Evolutionary conservation across 2,888 invertebrate genomes (phyloP).

Genomic region (Microchrysa polita): DNA sequence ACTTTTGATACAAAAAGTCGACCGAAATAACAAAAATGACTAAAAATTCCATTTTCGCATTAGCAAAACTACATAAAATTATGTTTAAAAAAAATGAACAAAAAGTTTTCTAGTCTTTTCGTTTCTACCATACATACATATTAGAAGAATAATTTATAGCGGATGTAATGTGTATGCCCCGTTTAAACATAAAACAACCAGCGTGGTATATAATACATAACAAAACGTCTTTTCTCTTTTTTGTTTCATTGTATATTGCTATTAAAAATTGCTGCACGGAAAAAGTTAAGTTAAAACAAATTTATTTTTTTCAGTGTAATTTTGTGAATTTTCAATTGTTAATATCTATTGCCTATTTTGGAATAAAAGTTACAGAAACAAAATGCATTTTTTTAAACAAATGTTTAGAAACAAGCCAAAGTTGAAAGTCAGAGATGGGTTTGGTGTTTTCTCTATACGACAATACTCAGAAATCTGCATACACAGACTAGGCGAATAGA

Average conservation of each 20-base stretch:
- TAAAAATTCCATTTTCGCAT: constrained; percentile 22
- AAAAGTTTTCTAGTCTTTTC: constrained; percentile 24
- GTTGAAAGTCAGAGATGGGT: too few species aligned
- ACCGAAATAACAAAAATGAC: constrained; percentile 32
- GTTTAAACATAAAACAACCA: neutral
- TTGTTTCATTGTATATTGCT: neutral
- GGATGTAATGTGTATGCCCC: neutral
- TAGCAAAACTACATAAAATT: neutral
- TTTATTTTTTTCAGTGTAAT: too few species aligned
- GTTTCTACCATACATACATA: constrained; percentile 5
- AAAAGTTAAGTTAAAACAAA: too few species aligned
- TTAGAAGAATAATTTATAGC: neutral
- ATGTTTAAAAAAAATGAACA: constrained; percentile 10
- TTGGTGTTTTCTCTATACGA: too few species aligned
- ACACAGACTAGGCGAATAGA: too few species aligned
- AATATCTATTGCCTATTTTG: too few species aligned
- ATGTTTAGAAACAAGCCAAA: too few species aligned
- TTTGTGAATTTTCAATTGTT: too few species aligned
- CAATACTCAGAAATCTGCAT: too few species aligned
- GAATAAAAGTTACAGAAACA: too few species aligned
- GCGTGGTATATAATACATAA: neutral
- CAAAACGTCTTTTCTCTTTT: constrained; percentile 6
- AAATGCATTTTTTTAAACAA: neutral
- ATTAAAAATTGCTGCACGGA: too few species aligned
- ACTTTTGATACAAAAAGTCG: neutral